Percentiles rank a stretch among this genome's conserved stretches.
These are phyloP conservation scores for Takifugu flavidus DNA, from an alignment of 2,113 vertebrate genomes.

Conservation along the genomic window DNA sequence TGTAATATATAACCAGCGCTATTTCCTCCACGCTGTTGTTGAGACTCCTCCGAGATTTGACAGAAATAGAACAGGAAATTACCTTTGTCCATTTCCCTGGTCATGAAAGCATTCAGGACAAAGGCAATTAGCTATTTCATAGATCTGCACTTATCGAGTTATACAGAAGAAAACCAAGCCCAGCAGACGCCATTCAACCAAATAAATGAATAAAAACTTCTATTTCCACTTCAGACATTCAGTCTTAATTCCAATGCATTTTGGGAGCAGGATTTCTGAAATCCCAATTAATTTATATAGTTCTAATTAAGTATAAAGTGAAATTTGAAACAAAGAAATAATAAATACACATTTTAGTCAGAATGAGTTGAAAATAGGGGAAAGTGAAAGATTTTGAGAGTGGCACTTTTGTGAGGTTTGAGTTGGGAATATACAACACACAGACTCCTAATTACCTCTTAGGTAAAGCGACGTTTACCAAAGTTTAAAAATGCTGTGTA, in stretches of 20 bases:
- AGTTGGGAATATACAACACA: no score
- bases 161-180: conserved; percentile 56
- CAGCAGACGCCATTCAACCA: conserved; percentile 42
- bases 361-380: no score
- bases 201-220: conserved; percentile 50
- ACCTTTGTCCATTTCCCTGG: conserved; percentile 57
- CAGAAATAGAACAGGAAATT: conserved; percentile 50
- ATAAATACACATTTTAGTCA: no score
- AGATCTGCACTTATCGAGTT: conserved; percentile 60
- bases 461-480: no score
- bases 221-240: conserved; percentile 35
- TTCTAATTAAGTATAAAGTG: no score
- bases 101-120: conserved; percentile 57
- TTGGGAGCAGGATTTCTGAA: conserved; percentile 5
- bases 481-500: no score
- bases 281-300: conserved; percentile 1
- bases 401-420: no score
- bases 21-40: conserved; percentile 20
- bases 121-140: conserved; percentile 67
- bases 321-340: no score
- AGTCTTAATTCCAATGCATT: conserved; percentile 23
- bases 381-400: no score
- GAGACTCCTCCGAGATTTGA: conserved; percentile 30
- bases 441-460: no score
- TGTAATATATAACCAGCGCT: conserved; percentile 23